A percentile compares a stretch with the other conserved stretches of the same genome.
Evolutionary conservation across 2,888 invertebrate species (phyloP).

Genomic region (Subacronicta megacephala): DNA sequence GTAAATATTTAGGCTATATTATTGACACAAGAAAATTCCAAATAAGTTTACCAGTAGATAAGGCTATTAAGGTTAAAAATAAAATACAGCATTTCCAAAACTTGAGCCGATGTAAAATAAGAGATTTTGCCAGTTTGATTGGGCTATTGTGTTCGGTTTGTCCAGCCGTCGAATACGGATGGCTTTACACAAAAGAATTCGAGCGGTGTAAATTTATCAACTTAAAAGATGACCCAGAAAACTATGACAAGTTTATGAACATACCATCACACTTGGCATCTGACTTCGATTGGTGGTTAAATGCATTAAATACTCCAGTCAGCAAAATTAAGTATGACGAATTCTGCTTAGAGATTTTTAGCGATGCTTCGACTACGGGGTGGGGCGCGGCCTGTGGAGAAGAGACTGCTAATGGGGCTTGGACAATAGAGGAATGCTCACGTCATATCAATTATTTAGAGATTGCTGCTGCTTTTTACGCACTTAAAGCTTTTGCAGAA

Average conservation of each 20-base stretch:
- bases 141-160: background rate
- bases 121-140: conserved; percentile 1
- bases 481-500: conserved; percentile 1
- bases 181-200: conserved; percentile 1
- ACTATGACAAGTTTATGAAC: too few relatives aligned
- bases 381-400: conserved; percentile 9
- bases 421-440: conserved; percentile 2
- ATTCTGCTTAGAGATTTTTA: conserved; percentile 10
- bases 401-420: conserved; percentile 11
- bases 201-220: background rate
- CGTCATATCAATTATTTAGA: conserved; percentile 14
- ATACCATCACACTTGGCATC: too few relatives aligned
- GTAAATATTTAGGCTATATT: too few relatives aligned
- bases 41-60: too few relatives aligned
- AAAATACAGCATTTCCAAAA: background rate
- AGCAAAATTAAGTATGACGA: background rate
- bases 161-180: conserved; percentile 4
- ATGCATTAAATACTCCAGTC: background rate
- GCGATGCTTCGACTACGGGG: conserved; percentile 21
- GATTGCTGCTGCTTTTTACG: conserved; percentile 9
- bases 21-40: too few relatives aligned
- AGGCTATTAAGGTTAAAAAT: background rate
- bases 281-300: conserved; percentile 13
- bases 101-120: background rate
- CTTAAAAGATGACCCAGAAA: conserved; percentile 1